A percentile compares a stretch with the other conserved stretches of the same genome.
Evolutionary conservation across 1,140 invertebrate species (phyloP).

Genomic region (Aphelinus atriplicis): DNA sequence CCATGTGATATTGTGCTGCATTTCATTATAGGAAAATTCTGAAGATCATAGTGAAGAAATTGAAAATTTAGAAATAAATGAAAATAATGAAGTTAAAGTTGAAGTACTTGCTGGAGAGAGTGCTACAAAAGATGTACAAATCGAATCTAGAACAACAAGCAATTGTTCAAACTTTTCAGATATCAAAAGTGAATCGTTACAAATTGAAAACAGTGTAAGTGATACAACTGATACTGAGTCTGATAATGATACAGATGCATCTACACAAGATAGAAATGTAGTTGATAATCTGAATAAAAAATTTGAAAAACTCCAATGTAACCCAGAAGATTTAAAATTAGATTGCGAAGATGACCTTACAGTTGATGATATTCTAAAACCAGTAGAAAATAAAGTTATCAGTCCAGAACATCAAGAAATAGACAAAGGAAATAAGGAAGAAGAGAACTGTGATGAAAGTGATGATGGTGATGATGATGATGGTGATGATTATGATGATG

Average conservation of each 20-base stretch:
- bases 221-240: slow-evolving; percentile 39
- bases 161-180: slow-evolving; percentile 4
- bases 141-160: neutral
- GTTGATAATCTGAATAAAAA: slow-evolving; percentile 54
- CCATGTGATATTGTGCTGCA: no score
- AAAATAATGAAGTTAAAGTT: slow-evolving; percentile 50
- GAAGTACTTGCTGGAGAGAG: slow-evolving; percentile 27
- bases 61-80: slow-evolving; percentile 58
- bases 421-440: slow-evolving; percentile 69
- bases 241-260: slow-evolving; percentile 48
- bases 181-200: slow-evolving; percentile 5
- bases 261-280: slow-evolving; percentile 42
- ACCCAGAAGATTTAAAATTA: slow-evolving; percentile 51
- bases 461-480: slow-evolving; percentile 74
- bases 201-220: slow-evolving; percentile 42
- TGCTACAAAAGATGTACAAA: slow-evolving; percentile 29
- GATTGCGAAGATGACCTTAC: slow-evolving; percentile 48
- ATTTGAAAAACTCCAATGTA: slow-evolving; percentile 58
- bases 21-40: no score
- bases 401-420: slow-evolving; percentile 58
- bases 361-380: slow-evolving; percentile 58
- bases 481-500: slow-evolving; percentile 68
- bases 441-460: slow-evolving; percentile 64
- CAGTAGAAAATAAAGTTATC: slow-evolving; percentile 51
- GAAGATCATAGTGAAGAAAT: slow-evolving; percentile 37